A percentile compares a stretch with the other conserved stretches of the same genome.
Conservation (phyloP, 2,797 vertebrate species). For the Chaetodon trifasciatus region DNA sequence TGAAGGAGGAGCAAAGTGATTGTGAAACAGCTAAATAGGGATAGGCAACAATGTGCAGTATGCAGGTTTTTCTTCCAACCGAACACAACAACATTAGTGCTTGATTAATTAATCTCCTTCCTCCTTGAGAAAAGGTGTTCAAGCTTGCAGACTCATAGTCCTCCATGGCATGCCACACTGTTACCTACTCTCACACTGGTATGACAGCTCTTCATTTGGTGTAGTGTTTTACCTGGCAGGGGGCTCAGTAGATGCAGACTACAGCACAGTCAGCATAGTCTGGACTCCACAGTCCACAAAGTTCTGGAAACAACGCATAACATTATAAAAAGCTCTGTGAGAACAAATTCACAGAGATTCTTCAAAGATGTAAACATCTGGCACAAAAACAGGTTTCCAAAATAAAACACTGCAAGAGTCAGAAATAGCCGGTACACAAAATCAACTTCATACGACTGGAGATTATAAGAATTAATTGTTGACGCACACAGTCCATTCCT, state of each 20-base stretch:
- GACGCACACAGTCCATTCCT: background rate
- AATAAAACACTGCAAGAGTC: background rate
- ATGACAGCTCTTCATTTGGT: background rate
- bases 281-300: conserved; percentile 86
- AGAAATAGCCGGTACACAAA: conserved; percentile 9
- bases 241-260: conserved; percentile 53
- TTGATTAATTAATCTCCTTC: background rate
- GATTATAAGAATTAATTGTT: background rate
- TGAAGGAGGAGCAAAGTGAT: background rate
- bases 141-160: background rate
- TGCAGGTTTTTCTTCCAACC: background rate
- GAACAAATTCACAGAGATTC: conserved; percentile 4
- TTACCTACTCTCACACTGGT: background rate
- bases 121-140: background rate
- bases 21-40: conserved; percentile 1
- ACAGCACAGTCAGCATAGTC: conserved; percentile 84
- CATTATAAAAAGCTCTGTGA: conserved; percentile 26
- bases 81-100: background rate
- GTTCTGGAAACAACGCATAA: conserved; percentile 71
- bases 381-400: conserved; percentile 18
- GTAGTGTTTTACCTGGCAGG: conserved; percentile 60
- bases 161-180: background rate
- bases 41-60: background rate
- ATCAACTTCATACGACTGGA: background rate
- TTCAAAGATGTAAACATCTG: conserved; percentile 19